These are phyloP conservation scores for Polymixis lichenea DNA, from an alignment of 2,888 invertebrate genomes.

Conservation along the genomic window DNA sequence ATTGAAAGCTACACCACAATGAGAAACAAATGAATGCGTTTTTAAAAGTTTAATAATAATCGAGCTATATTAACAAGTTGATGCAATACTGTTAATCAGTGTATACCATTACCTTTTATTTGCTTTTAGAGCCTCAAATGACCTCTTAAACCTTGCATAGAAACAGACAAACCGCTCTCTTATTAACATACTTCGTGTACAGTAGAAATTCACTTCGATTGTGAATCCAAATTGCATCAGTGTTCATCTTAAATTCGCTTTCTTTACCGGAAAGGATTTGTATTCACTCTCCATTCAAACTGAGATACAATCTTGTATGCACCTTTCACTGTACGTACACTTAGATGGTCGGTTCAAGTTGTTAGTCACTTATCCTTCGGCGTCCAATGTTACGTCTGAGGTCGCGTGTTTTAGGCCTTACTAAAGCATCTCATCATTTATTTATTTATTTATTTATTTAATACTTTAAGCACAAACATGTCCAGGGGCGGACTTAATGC, in stretches of 20 bases:
- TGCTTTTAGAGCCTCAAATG: background rate
- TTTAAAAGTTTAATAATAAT: conserved; percentile 7
- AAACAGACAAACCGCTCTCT: background rate
- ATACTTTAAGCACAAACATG: no score
- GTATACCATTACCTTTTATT: background rate
- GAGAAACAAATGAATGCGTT: conserved; percentile 8
- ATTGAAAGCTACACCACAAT: background rate
- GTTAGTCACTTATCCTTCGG: conserved; percentile 1
- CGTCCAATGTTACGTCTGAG: conserved; percentile 14
- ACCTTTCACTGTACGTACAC: conserved; percentile 52
- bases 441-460: no score
- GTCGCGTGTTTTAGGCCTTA: conserved; percentile 19
- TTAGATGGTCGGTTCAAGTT: conserved; percentile 2
- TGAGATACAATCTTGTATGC: conserved; percentile 57
- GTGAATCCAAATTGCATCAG: conserved; percentile 42
- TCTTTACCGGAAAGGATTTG: conserved; percentile 63
- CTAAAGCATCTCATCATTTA: background rate
- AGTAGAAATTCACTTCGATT: conserved; percentile 28
- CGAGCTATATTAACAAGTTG: background rate
- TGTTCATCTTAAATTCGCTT: conserved; percentile 52
- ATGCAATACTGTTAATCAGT: conserved; percentile 8
- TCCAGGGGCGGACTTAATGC: no score
- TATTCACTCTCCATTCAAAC: conserved; percentile 53
- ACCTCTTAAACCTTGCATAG: background rate
- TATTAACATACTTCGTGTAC: conserved; percentile 11